Conservation (phyloP, 2,888 invertebrate species). For the Erannis defoliaria region DNA sequence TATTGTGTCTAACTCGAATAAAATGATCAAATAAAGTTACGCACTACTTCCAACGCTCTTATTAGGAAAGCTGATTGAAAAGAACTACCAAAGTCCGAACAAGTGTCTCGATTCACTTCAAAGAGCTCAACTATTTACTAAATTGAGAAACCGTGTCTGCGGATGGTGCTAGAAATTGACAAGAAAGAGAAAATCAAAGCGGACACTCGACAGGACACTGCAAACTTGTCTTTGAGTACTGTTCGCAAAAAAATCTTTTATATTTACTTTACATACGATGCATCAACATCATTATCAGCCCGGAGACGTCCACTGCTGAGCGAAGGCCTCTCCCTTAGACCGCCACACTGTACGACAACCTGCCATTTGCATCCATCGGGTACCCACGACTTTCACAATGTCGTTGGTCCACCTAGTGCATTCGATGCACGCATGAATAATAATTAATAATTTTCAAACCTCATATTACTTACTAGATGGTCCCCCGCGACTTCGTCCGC, state of each 20-base stretch:
- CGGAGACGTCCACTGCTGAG: too few relatives aligned
- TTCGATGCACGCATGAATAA: too few relatives aligned
- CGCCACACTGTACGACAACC: too few relatives aligned
- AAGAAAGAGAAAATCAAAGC: slow-evolving; percentile 73
- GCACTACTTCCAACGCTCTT: slow-evolving; percentile 5
- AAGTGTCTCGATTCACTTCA: slow-evolving; percentile 53
- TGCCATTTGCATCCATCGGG: too few relatives aligned
- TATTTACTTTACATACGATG: too few relatives aligned
- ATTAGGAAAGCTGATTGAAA: slow-evolving; percentile 24
- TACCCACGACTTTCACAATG: too few relatives aligned
- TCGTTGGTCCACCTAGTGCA: too few relatives aligned
- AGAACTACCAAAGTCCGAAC: slow-evolving; percentile 42
- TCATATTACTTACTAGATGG: too few relatives aligned
- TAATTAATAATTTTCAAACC: too few relatives aligned
- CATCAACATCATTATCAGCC: too few relatives aligned
- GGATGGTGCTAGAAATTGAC: slow-evolving; percentile 59
- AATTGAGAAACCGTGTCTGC: slow-evolving; percentile 77
- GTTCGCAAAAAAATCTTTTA: slow-evolving; percentile 11
- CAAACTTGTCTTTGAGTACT: slow-evolving; percentile 31
- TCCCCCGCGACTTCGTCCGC: too few relatives aligned
- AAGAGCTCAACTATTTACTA: slow-evolving; percentile 68
- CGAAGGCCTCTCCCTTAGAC: too few relatives aligned
- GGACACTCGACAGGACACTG: slow-evolving; percentile 54
- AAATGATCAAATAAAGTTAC: slow-evolving; percentile 1
- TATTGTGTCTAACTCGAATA: not conserved